Percentiles rank a stretch among this genome's conserved stretches.
These are phyloP conservation scores for Cynoglossus semilaevis DNA, from an alignment of 2,113 vertebrate genomes.

Conservation along the genomic window DNA sequence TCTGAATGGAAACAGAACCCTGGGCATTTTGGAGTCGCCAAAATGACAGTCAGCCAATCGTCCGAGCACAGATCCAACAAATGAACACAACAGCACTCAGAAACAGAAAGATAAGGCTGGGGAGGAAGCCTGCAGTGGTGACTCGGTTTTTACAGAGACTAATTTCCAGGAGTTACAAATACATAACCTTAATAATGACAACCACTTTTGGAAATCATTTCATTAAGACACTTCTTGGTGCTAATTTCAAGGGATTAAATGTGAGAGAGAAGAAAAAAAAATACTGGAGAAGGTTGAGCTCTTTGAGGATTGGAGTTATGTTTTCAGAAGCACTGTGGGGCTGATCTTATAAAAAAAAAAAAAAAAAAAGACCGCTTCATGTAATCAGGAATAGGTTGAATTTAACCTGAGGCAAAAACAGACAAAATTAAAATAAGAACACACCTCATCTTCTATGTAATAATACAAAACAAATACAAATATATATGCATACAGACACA, in stretches of 20 bases:
- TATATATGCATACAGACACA: slow-evolving; percentile 29
- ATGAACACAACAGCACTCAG: slow-evolving; percentile 8
- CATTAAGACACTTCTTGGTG: slow-evolving; percentile 34
- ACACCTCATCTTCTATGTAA: slow-evolving; percentile 5
- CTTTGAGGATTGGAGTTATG: slow-evolving; percentile 57
- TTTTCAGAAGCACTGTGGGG: slow-evolving; percentile 51
- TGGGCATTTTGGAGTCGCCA: slow-evolving; percentile 25
- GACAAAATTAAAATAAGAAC: slow-evolving; percentile 20
- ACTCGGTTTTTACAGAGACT: too few species aligned
- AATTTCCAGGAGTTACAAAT: neutral
- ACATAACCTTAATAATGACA: slow-evolving; percentile 19
- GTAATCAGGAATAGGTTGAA: slow-evolving; percentile 51
- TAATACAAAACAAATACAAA: slow-evolving; percentile 26
- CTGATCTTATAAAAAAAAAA: slow-evolving; percentile 51
- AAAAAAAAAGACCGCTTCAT: slow-evolving; percentile 49
- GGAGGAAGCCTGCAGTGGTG: neutral
- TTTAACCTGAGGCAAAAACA: slow-evolving; percentile 46
- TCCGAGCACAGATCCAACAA: slow-evolving; percentile 7
- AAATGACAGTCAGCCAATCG: slow-evolving; percentile 21
- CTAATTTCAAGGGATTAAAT: slow-evolving; percentile 42
- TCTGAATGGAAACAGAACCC: slow-evolving; percentile 16
- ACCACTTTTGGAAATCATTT: slow-evolving; percentile 27
- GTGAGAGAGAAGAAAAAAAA: slow-evolving; percentile 32
- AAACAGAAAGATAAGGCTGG: slow-evolving; percentile 16
- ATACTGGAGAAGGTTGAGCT: slow-evolving; percentile 46